Percentiles rank a stretch among this genome's conserved stretches.
These are phyloP conservation scores for Amaurobius ferox DNA, from an alignment of 2,888 invertebrate species.

Conservation along the genomic window DNA sequence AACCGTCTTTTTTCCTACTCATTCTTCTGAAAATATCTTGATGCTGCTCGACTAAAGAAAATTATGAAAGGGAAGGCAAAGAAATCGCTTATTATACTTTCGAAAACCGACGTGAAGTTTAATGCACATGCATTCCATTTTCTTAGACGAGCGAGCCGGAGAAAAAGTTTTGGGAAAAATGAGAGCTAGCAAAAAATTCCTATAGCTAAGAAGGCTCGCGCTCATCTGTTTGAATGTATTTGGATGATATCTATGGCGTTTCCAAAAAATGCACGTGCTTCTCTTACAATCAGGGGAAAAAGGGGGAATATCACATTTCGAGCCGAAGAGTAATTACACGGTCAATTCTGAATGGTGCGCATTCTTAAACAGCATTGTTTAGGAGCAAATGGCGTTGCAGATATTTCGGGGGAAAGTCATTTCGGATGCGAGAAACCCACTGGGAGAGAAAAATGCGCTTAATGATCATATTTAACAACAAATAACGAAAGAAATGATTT, in stretches of 20 bases:
- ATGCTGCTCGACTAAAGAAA: conserved; percentile 59
- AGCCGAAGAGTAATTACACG: conserved; percentile 45
- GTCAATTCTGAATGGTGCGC: conserved; percentile 37
- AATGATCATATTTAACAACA: conserved; percentile 13
- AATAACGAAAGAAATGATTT: conserved; percentile 9
- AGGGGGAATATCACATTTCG: conserved; percentile 19
- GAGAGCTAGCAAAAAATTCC: conserved; percentile 19
- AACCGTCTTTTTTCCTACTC: conserved; percentile 44
- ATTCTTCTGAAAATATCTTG: conserved; percentile 69
- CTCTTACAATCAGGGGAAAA: conserved; percentile 39
- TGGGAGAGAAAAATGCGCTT: background rate
- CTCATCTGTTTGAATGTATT: conserved; percentile 62
- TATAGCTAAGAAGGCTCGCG: conserved; percentile 12
- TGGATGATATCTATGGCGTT: conserved; percentile 38
- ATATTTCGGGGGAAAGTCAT: background rate
- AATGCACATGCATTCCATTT: conserved; percentile 66
- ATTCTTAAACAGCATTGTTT: conserved; percentile 38
- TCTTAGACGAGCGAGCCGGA: conserved; percentile 51
- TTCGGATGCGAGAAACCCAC: background rate
- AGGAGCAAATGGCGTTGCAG: conserved; percentile 32
- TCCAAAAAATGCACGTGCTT: conserved; percentile 21
- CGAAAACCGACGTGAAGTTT: conserved; percentile 51
- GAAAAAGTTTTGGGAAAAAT: conserved; percentile 45
- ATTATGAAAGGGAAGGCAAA: conserved; percentile 63
- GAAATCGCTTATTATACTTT: conserved; percentile 70